Base-by-base conservation (phyloP, 2,888 invertebrate species). In the Fabriciana adippe region DNA sequence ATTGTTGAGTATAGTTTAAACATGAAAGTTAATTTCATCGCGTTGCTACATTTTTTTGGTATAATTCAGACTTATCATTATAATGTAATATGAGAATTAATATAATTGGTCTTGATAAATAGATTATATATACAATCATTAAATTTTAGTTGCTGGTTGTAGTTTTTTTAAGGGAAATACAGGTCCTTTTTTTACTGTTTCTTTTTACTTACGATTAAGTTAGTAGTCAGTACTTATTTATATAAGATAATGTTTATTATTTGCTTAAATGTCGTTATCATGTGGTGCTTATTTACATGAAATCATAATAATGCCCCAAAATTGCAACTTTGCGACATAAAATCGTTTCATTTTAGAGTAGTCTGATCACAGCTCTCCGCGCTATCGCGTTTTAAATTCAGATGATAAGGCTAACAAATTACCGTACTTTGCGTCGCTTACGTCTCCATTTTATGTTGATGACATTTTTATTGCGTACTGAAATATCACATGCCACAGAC, bases 381-480 rank as follows among this genome's bases (percentile, higher is more conserved):
- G 47, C 48, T 55, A 45, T 51, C 18, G 55, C 48, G n/a, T 31
- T 64, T 56, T 55, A 50, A 26, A 47, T 50, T 56, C 50, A 50
- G 18, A 64, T 48, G 64, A 55, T 48, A 64, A 64, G 55, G 26
- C 16, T 64, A 41, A 61, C 51, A 61, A 51, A 61, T 50, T 51
- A 51, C 18, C 31, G 51, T 16, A 61, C 41, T 61, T 41, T 35
- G 61, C 51, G 61, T 2, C 61, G 51, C 35, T 61, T 61, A 14
- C 50, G 18, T 61, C 61, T 51, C 35, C 64, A 56, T 56, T 64
- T 56, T 50, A 50, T 48, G 51, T 61, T 61, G 55, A 64, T 63
- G 47, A 48, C 55, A 64, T 64, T 64, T 64, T 55, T 55, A 64
- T 61, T 61, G 61, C 18, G 41, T 15, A 18, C 8, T 18, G 41